These are phyloP conservation scores for Stylophora pistillata DNA, from an alignment of 64 coral and sea anemone genomes.

Conservation along the genomic window DNA sequence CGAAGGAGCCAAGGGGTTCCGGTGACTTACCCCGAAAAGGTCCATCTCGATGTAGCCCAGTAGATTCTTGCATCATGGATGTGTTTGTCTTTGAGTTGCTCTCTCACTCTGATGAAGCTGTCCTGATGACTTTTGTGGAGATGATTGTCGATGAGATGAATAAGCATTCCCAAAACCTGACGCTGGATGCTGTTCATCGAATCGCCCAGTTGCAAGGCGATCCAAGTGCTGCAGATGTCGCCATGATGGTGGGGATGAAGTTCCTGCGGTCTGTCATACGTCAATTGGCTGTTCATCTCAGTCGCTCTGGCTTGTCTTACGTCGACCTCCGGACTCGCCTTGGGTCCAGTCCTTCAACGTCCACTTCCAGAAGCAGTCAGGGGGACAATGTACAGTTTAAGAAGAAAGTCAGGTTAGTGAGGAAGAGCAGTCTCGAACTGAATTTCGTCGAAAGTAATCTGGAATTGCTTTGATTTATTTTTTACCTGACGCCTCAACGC, in stretches of 20 bases:
- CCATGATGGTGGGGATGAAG: slow-evolving; percentile 67
- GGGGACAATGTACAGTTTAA: slow-evolving; percentile 73
- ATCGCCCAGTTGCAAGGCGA: background rate
- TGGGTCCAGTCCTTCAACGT: slow-evolving; percentile 38
- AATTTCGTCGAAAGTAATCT: background rate
- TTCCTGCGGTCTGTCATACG: slow-evolving; percentile 89
- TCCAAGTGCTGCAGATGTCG: slow-evolving; percentile 11
- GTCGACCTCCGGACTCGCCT: slow-evolving; percentile 70
- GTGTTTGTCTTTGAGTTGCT: slow-evolving; percentile 65
- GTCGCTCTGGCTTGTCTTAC: slow-evolving; percentile 80
- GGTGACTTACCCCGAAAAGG: background rate
- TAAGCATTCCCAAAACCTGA: slow-evolving; percentile 54
- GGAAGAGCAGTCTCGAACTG: too few relatives aligned
- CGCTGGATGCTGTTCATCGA: slow-evolving; percentile 40
- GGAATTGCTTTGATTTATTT: too few relatives aligned
- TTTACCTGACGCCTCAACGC: too few relatives aligned
- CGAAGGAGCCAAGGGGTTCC: background rate
- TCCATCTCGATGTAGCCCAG: background rate
- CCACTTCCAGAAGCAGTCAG: slow-evolving; percentile 25
- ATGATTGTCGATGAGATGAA: slow-evolving; percentile 84
- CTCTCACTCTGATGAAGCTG: slow-evolving; percentile 60
- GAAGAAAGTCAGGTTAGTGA: slow-evolving; percentile 75
- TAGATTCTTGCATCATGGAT: slow-evolving; percentile 65
- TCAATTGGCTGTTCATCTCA: slow-evolving; percentile 86
- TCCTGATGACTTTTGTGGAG: slow-evolving; percentile 81